Conservation (phyloP, 2,113 vertebrate genomes). For the Sander lucioperca region DNA sequence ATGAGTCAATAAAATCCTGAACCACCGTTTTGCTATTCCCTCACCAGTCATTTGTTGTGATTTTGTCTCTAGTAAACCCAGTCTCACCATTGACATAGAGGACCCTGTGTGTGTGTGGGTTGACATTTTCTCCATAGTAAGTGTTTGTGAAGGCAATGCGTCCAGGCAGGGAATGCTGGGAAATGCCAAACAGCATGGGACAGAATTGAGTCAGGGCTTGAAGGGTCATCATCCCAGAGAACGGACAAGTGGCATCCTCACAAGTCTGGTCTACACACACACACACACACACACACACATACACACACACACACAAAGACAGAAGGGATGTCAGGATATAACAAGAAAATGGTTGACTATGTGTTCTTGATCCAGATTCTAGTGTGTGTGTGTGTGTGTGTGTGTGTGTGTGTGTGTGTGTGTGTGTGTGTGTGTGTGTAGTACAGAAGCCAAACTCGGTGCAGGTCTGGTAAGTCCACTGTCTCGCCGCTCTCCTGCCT, state of each 20-base stretch:
- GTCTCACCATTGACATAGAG: slow-evolving; percentile 86
- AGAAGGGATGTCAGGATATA: slow-evolving; percentile 4
- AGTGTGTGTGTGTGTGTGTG: neutral
- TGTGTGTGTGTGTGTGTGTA: slow-evolving; percentile 38
- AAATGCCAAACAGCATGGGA: slow-evolving; percentile 83
- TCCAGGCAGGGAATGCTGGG: slow-evolving; percentile 70
- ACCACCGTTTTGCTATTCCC: neutral
- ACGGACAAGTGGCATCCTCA: slow-evolving; percentile 83
- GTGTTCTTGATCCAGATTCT: neutral
- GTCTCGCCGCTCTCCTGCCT: slow-evolving; percentile 69
- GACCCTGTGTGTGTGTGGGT: slow-evolving; percentile 73
- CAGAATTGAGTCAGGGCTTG: slow-evolving; percentile 80
- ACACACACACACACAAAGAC: slow-evolving; percentile 30
- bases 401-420: slow-evolving; percentile 8
- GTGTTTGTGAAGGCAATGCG: slow-evolving; percentile 86
- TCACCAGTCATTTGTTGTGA: neutral
- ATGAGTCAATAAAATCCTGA: neutral
- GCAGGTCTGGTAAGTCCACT: slow-evolving; percentile 91
- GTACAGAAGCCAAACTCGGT: slow-evolving; percentile 92
- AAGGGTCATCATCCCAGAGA: slow-evolving; percentile 83
- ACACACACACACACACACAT: neutral
- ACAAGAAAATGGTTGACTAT: neutral
- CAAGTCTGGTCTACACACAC: slow-evolving; percentile 86
- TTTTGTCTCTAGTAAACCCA: neutral
- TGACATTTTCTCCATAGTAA: slow-evolving; percentile 84